These are phyloP conservation scores for Selenia dentaria DNA, from an alignment of 2,888 invertebrate genomes.

Conservation along the genomic window DNA sequence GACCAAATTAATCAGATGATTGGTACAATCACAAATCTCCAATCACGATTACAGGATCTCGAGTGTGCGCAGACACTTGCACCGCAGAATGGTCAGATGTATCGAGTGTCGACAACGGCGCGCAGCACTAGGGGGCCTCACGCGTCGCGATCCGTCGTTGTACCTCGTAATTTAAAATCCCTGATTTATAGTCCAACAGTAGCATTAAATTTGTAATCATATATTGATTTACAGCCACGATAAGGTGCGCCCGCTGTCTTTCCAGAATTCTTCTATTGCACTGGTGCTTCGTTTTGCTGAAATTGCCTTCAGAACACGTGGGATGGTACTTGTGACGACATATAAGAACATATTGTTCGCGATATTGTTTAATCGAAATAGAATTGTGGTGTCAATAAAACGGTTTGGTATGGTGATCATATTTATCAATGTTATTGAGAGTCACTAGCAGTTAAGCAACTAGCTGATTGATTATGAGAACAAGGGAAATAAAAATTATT, in stretches of 20 bases:
- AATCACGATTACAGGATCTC: no score
- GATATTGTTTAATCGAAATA: slow-evolving; percentile 45
- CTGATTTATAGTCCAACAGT: slow-evolving; percentile 83
- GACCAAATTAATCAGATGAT: no score
- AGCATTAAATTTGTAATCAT: slow-evolving; percentile 85
- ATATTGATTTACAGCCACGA: slow-evolving; percentile 83
- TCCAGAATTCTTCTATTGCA: slow-evolving; percentile 68
- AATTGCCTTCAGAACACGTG: slow-evolving; percentile 64
- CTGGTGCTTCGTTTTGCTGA: slow-evolving; percentile 53
- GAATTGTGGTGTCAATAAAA: slow-evolving; percentile 23
- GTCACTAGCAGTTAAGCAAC: no score
- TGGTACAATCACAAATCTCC: no score
- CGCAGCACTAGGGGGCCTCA: slow-evolving; percentile 82
- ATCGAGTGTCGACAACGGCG: slow-evolving; percentile 77
- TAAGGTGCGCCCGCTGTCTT: slow-evolving; percentile 77
- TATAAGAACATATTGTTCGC: slow-evolving; percentile 32
- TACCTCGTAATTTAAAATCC: slow-evolving; percentile 82
- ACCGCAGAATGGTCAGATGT: slow-evolving; percentile 47
- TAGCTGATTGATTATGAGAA: no score
- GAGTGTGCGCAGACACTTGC: slow-evolving; percentile 14
- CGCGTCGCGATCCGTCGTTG: slow-evolving; percentile 77
- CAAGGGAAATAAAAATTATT: no score
- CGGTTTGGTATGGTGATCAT: no score
- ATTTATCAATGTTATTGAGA: no score
- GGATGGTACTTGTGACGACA: slow-evolving; percentile 24